Conservation (phyloP, 2,888 invertebrate genomes). For the Papilio elwesi region DNA sequence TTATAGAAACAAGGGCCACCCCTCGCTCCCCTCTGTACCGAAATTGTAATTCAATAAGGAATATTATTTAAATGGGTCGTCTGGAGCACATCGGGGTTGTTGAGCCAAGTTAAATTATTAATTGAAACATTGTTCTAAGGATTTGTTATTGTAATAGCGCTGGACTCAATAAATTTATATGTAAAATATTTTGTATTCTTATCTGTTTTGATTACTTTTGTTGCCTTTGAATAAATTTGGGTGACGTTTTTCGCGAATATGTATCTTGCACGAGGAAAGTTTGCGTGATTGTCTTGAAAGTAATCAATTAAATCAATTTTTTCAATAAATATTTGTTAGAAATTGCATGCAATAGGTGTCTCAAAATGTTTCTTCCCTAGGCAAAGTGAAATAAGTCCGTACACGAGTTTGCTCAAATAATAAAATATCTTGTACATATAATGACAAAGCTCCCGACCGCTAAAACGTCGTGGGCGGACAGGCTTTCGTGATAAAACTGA, state of each 20-base stretch:
- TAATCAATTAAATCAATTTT: too few species aligned
- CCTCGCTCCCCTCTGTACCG: conserved; percentile 7
- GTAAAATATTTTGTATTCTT: too few species aligned
- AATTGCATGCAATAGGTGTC: too few species aligned
- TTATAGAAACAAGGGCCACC: conserved; percentile 30
- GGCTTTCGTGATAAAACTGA: conserved; percentile 42
- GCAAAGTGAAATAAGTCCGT: not conserved
- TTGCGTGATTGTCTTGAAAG: too few species aligned
- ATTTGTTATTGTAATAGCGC: too few species aligned
- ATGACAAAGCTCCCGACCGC: conserved; percentile 11
- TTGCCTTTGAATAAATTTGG: too few species aligned
- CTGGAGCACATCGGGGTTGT: not conserved
- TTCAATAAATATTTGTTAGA: too few species aligned
- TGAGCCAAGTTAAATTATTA: not conserved
- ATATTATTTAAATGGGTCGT: conserved; percentile 31
- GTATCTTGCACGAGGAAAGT: too few species aligned
- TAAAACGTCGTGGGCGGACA: conserved; percentile 48
- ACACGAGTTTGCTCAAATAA: not conserved
- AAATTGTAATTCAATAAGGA: conserved; percentile 35
- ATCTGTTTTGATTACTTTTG: too few species aligned
- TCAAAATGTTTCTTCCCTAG: too few species aligned
- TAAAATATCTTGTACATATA: conserved; percentile 1
- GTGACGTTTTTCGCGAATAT: too few species aligned
- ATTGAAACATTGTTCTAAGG: not conserved
- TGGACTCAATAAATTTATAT: too few species aligned